Evolutionary conservation across 2,888 invertebrate genomes (phyloP), one percentile per base, ranked within the genome.

Genomic region (Tinea trinotella): DNA sequence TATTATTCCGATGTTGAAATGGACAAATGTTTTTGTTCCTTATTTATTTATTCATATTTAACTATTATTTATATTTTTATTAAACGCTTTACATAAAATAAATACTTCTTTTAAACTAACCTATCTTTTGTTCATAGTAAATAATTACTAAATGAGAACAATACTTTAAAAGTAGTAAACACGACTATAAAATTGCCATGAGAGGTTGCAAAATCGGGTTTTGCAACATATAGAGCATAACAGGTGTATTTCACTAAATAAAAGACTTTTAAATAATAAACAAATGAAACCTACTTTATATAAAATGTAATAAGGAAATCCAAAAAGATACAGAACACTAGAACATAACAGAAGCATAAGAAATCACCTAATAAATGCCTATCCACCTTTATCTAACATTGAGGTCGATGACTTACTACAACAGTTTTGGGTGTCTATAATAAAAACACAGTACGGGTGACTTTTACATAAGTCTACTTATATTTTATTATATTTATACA

Each of bases 321-420:
- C 3, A 40, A 7, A 2, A 40, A 40, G 40, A 40, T 40, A 13
- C 13, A 40, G 40, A 13, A 40, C 40, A 40, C 40, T 40, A 40
- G 40, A 15, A 15, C 40, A 15, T 6, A 40, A 40, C 40, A 15
- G 6, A 15, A 40, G 13, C 40, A 13, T 40, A 40, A 40, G 13
- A 40, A 40, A 40, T 40, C 40, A 15, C 12, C 40, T 40, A 40
- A 40, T 40, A 40, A 40, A 40, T 40, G 40, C 40, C 40, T 40
- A 40, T 13, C 40, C 40, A 40, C 40, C 40, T 40, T 40, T 40
- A 15, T 40, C 40, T 40, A 1, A 15, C 40, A 40, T 4, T 2
- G n/a, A 40, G 40, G 40, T 40, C n/a, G 13, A 13, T 40, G 40
- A 40, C 40, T 40, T 13, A 35, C n/a, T 10, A 30, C 30, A 30